phyloP scores from a whole-genome alignment of 2,113 vertebrate species.

The Malurus melanocephalus region DNA sequence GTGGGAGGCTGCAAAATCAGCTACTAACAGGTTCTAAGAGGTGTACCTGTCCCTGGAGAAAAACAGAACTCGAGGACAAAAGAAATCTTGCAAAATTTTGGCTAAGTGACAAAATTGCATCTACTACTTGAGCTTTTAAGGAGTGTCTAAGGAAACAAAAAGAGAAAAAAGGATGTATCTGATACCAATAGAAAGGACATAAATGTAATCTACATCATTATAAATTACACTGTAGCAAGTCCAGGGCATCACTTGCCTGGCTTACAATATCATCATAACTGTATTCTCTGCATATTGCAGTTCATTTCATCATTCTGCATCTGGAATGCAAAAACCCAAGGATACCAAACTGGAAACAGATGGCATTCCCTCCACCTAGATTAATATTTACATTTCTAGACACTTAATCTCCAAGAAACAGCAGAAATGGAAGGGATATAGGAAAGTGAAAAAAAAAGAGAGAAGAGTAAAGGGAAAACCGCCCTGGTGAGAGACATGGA shows the following conservation, averaged over 20 bases:
- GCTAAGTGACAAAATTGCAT: neutral
- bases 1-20: neutral
- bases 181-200: neutral
- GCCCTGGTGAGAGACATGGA: neutral
- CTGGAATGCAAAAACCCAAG: constrained; percentile 6
- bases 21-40: neutral
- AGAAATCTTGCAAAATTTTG: neutral
- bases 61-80: neutral
- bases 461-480: neutral
- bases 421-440: neutral
- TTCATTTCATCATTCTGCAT: constrained; percentile 5
- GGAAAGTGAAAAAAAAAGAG: neutral
- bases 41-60: neutral
- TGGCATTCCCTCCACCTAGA: constrained; percentile 9
- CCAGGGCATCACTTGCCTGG: neutral
- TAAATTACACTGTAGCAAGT: neutral
- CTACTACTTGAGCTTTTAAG: neutral
- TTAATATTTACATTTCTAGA: constrained; percentile 39
- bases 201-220: neutral
- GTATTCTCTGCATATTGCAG: neutral
- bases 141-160: neutral
- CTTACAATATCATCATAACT: neutral
- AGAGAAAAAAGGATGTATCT: neutral
- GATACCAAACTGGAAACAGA: neutral
- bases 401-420: neutral